Evolutionary conservation across 2,113 vertebrate species (phyloP), one percentile per base, ranked within the genome.

Genomic region (Shinisaurus crocodilurus): DNA sequence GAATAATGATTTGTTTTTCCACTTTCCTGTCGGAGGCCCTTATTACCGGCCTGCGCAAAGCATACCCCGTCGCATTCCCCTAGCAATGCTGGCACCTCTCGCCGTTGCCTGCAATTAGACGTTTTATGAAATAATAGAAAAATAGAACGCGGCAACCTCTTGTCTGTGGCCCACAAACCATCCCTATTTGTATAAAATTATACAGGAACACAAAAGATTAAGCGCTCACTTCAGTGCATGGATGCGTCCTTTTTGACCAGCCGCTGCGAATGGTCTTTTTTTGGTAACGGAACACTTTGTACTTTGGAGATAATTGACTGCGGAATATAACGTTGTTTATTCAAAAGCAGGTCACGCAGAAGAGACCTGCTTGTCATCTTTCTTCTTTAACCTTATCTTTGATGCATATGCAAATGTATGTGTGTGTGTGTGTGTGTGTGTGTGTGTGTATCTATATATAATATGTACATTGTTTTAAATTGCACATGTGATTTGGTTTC

Each of bases 301-400:
- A 96, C 97, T 96, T 96, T 95, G 94, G 95, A 97, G 97, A 97
- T 97, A 98, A 97, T 92, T 97, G 96, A 97, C 97, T 96, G 94
- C 94, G 96, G 96, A 97, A 97, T 97, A 96, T 94, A 96, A 96
- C 88, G 95, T 92, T 97, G 97, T 97, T 98, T 97, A 97, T 97
- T 97, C 94, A 97, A 96, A 98, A 97, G 96, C 95, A 92, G 97
- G 97, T 98, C 97, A 97, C 93, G 96, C 75, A 93, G 94, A 96
- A 95, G 93, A 91, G 94, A 96, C 90, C 93, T 94, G 96, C 95
- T 93, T 92, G 85, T 95, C 94, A 92, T 95, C 94, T 96, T 96
- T 93, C 94, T 93, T 84, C 88, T 95, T 93, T 79, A 88, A 93
- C 91, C 87, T 89, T 88, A 91, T 94, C 90, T 90, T 95, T 95